phyloP scores from a whole-genome alignment of 2,888 invertebrate species.

The Diadegma fenestrale region DNA sequence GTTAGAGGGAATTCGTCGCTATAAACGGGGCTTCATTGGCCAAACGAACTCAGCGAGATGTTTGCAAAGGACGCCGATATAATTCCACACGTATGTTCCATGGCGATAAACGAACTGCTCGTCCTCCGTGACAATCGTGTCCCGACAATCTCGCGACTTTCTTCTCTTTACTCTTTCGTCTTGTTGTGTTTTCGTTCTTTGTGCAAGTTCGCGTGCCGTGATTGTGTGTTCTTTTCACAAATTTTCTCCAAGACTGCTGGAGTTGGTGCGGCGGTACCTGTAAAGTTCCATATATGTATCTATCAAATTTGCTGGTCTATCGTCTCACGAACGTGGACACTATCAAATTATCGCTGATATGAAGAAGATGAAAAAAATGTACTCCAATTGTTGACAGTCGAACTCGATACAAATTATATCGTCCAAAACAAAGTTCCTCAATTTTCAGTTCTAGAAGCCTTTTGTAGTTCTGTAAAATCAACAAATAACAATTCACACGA shows the following conservation, averaged over 20 bases:
- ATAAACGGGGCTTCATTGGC: conserved; percentile 47
- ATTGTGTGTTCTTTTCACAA: conserved; percentile 43
- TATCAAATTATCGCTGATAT: conserved; percentile 63
- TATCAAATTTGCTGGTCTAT: conserved; percentile 22
- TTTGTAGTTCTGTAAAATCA: neutral
- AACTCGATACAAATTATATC: neutral
- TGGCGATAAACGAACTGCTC: conserved; percentile 72
- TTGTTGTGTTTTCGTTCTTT: conserved; percentile 57
- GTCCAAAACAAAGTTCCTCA: neutral
- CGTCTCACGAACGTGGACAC: neutral
- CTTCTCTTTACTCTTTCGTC: conserved; percentile 35
- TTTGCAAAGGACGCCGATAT: conserved; percentile 74
- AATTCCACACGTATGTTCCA: conserved; percentile 72
- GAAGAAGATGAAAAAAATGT: neutral
- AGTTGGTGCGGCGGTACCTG: neutral
- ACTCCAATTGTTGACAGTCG: neutral
- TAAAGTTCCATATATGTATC: conserved; percentile 12
- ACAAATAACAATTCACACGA: neutral
- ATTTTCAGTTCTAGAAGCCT: neutral
- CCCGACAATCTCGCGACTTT: conserved; percentile 27
- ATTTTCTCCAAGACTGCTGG: conserved; percentile 22
- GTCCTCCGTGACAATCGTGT: conserved; percentile 50
- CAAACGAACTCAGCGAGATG: conserved; percentile 72
- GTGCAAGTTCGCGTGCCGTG: conserved; percentile 60
- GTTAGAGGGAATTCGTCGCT: conserved; percentile 27